Evolutionary conservation across 1,140 invertebrate species (phyloP), one percentile per base, ranked within the genome.

Genomic region (Psix sp.): DNA sequence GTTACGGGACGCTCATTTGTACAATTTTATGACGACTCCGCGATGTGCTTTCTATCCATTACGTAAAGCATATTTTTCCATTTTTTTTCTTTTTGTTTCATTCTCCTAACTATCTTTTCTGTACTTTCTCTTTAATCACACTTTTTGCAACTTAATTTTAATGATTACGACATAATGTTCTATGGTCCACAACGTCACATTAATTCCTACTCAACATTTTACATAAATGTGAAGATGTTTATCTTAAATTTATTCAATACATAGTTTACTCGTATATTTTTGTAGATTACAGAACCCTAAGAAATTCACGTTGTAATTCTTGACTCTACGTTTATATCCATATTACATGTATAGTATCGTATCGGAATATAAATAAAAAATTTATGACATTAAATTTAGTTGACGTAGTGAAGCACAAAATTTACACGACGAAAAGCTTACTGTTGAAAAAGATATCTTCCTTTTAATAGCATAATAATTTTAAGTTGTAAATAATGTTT

Each of bases 1-100:
- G 67, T 67, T 77, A 74, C 78, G 74, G 74, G 77, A 85, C 78
- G 80, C 81, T 84, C 82, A 84, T 86, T 84, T 84, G 83, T 84
- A 83, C 81, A 84, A 86, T 84, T 82, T 85, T 83, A 85, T 79
- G 80, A 82, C 77, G 70, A 63, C 63, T 67, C 35, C 67, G 63
- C 56, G 45, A 70, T 77, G 76, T 66, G 71, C 76, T 74, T 78
- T 81, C 77, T 79, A 82, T 82, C 77, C 77, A 81, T 80, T 81
- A 81, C 75, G 46, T 68, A 43, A 38, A 57, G 39, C 46, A 60
- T 46, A 56, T 62, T 54, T 49, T 42, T 46, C 48, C 21, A 49
- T 48, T 15, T 38, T 33, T 45, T 17, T 14, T 51, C 21, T 63
- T 46, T 45, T 40, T 57, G 38, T 56, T 21, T 59, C 46, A 39